These are phyloP conservation scores for Conger conger DNA, from an alignment of 2,113 vertebrate species.

Conservation along the genomic window DNA sequence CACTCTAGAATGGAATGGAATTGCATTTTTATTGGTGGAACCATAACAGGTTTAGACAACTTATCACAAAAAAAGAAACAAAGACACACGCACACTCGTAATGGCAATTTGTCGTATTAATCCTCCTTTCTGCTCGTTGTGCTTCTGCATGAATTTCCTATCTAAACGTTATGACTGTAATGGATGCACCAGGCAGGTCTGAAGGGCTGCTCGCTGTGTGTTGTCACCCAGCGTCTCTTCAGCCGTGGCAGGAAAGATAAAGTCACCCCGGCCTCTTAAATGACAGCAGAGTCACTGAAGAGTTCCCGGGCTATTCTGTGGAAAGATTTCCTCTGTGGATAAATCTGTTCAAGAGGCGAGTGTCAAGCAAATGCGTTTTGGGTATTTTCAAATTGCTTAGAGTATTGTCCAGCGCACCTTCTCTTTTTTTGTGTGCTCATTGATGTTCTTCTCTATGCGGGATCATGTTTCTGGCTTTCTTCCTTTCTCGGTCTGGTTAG, in stretches of 20 bases:
- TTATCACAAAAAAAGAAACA: not conserved
- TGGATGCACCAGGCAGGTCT: not conserved
- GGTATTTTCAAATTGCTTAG: not conserved
- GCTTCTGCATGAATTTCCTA: constrained; percentile 9
- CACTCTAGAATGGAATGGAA: no score
- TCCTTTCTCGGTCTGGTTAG: not conserved
- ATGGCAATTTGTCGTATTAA: not conserved
- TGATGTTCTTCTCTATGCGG: not conserved
- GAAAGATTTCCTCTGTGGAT: constrained; percentile 12
- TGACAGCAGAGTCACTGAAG: constrained; percentile 59
- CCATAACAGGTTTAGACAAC: not conserved
- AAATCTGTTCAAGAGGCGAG: constrained; percentile 27
- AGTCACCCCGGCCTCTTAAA: constrained; percentile 32
- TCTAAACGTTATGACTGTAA: constrained; percentile 23
- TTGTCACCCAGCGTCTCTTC: constrained; percentile 29
- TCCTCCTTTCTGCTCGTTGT: not conserved
- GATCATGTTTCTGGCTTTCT: not conserved
- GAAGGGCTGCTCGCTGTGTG: constrained; percentile 24
- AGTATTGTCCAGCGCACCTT: not conserved
- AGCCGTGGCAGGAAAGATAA: not conserved
- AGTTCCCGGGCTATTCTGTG: not conserved
- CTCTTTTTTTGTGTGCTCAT: not conserved
- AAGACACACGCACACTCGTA: not conserved
- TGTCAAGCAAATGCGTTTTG: constrained; percentile 28
- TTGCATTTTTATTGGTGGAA: not conserved